phyloP scores from a whole-genome alignment of 1,140 invertebrate genomes.

The Bicyclus anynana region DNA sequence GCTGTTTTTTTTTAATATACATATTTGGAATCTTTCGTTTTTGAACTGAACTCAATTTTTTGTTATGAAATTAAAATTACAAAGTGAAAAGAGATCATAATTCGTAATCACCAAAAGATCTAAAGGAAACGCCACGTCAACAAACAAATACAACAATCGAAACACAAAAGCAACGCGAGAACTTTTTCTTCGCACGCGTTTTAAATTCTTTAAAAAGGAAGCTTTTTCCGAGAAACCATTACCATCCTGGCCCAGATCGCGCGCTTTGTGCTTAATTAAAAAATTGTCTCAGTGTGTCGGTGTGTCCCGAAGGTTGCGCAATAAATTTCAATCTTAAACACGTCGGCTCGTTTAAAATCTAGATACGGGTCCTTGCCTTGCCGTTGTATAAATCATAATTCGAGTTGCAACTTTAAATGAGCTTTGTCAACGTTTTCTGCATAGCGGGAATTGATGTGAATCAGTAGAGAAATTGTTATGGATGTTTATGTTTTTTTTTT shows the following conservation, averaged over 20 bases:
- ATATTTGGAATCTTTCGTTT: too few species aligned
- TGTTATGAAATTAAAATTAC: too few species aligned
- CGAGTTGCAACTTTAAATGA: constrained; percentile 22
- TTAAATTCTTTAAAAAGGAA: constrained; percentile 2
- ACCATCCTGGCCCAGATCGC: constrained; percentile 30
- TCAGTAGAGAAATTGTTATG: not conserved
- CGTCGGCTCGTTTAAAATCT: constrained; percentile 31
- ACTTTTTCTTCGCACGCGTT: not conserved
- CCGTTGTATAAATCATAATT: constrained; percentile 30
- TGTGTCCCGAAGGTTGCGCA: constrained; percentile 22
- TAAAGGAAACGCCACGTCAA: not conserved
- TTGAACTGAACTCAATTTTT: too few species aligned
- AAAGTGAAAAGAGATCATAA: too few species aligned
- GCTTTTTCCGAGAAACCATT: not conserved
- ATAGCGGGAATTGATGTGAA: not conserved
- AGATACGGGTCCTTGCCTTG: constrained; percentile 31
- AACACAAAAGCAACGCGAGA: not conserved
- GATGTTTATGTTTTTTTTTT: not conserved
- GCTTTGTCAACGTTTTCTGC: constrained; percentile 6
- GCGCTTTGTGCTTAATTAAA: constrained; percentile 27
- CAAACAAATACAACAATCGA: not conserved
- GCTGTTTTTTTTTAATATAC: too few species aligned
- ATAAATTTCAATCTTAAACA: constrained; percentile 31
- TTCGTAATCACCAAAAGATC: not conserved
- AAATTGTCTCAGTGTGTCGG: constrained; percentile 28